Evolutionary conservation across 2,113 vertebrate species (phyloP).

Genomic region (Hippolais icterina): DNA sequence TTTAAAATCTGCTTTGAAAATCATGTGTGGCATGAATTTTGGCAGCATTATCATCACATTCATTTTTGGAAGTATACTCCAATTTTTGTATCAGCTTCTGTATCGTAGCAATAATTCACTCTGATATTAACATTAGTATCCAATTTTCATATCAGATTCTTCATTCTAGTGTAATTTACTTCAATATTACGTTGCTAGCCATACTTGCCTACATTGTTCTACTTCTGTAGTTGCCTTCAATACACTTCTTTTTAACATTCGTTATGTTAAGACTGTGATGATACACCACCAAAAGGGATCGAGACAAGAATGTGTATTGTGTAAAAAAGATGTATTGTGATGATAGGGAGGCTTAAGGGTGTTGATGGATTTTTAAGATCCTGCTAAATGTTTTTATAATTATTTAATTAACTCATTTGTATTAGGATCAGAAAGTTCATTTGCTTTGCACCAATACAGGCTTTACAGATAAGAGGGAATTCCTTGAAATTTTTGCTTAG

Average conservation of each 20-base stretch:
- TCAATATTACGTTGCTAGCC: background rate
- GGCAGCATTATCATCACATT: background rate
- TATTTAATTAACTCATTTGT: conserved; percentile 14
- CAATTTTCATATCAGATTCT: background rate
- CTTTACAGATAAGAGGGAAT: background rate
- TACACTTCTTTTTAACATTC: background rate
- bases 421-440: conserved; percentile 1
- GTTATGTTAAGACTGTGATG: background rate
- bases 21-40: conserved; percentile 6
- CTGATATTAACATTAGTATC: background rate
- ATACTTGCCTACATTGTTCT: background rate
- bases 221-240: background rate
- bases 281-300: background rate
- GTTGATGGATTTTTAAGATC: background rate
- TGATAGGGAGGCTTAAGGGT: background rate
- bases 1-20: conserved; percentile 40
- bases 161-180: background rate
- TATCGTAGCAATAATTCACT: background rate
- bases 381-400: background rate
- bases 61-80: background rate
- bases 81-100: background rate
- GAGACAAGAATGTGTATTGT: background rate
- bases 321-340: background rate
- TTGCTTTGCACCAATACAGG: background rate
- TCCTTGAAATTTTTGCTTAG: conserved; percentile 8